phyloP scores from a whole-genome alignment of 2,888 invertebrate species.

The Drosophila multiciliata region DNA sequence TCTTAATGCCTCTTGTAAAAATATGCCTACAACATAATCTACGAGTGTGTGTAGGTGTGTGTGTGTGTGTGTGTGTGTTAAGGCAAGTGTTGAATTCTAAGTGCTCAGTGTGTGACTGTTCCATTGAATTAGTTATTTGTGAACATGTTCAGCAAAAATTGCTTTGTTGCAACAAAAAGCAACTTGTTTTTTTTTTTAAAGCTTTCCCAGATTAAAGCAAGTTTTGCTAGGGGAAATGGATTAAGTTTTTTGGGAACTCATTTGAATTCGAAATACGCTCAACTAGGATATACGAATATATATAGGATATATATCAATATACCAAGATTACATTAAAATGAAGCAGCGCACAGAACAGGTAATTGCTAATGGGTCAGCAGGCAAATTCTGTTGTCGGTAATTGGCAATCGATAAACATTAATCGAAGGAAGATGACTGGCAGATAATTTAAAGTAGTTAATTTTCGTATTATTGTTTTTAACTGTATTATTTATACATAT shows the following conservation, averaged over 20 bases:
- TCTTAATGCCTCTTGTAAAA: slow-evolving; percentile 35
- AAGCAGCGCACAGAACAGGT: neutral
- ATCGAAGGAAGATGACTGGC: neutral
- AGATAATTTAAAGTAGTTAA: too few species aligned
- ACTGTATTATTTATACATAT: too few species aligned
- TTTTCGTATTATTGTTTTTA: too few species aligned
- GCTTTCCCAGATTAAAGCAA: neutral
- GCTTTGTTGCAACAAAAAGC: neutral
- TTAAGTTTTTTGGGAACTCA: neutral
- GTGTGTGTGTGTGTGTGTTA: slow-evolving; percentile 2
- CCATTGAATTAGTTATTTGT: slow-evolving; percentile 23
- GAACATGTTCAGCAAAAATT: neutral
- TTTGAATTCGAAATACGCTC: neutral
- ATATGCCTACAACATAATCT: neutral
- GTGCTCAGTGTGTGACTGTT: slow-evolving; percentile 2
- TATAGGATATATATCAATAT: neutral
- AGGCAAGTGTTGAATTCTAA: neutral
- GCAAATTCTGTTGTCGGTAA: neutral
- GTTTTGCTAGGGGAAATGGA: neutral
- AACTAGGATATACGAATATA: neutral
- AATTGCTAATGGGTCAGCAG: neutral
- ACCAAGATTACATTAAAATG: neutral
- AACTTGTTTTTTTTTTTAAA: neutral
- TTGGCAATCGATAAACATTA: neutral
- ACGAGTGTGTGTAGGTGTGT: neutral